Conservation (phyloP, 1,140 invertebrate species). For the Heliconius hewitsoni region DNA sequence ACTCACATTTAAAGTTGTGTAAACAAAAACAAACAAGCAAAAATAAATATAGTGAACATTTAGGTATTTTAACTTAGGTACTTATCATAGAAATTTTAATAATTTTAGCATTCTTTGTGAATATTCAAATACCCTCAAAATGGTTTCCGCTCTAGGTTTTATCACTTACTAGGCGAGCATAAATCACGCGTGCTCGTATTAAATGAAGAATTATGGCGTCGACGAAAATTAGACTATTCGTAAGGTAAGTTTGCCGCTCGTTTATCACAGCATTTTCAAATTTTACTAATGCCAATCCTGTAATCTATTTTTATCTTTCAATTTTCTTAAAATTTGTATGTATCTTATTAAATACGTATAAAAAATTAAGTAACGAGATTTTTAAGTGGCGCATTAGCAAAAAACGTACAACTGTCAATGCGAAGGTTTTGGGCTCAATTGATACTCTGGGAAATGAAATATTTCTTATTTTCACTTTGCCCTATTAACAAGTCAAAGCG, state of each 20-base stretch:
- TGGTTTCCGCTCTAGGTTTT: background rate
- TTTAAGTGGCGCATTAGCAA: too few species aligned
- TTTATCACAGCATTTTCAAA: constrained; percentile 10
- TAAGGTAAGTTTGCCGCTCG: background rate
- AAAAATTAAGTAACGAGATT: too few species aligned
- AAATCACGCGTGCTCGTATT: constrained; percentile 9
- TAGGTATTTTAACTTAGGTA: background rate
- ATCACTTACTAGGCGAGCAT: constrained; percentile 14
- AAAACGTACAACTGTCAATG: too few species aligned
- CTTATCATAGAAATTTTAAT: background rate
- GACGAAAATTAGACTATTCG: constrained; percentile 21
- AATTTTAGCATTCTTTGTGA: background rate
- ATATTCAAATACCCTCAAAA: background rate
- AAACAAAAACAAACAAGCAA: too few species aligned
- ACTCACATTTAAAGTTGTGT: too few species aligned
- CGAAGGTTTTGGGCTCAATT: too few species aligned
- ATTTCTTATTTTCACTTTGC: too few species aligned
- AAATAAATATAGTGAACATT: background rate
- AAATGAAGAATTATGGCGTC: constrained; percentile 19
- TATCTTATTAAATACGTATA: too few species aligned
- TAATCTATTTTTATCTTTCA: background rate
- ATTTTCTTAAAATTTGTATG: too few species aligned
- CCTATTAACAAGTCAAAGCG: too few species aligned
- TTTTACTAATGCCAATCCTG: background rate
- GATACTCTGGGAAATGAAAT: too few species aligned